Conservation (phyloP, 2,888 invertebrate genomes). For the Bugula neritina region DNA sequence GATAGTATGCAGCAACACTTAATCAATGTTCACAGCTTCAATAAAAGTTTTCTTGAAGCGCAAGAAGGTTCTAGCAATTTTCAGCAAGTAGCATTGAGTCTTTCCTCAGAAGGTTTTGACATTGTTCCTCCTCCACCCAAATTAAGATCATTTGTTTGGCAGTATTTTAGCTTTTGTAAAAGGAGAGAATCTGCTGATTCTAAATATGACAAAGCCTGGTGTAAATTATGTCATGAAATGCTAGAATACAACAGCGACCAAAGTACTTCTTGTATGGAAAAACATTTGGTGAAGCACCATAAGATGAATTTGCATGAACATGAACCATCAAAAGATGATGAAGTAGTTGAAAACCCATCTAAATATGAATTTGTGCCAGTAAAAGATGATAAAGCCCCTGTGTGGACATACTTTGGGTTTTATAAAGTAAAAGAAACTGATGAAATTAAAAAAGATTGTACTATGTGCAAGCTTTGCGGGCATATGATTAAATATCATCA, state of each 20-base stretch:
- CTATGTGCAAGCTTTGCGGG: slow-evolving; percentile 5
- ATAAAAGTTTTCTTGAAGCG: too few species aligned
- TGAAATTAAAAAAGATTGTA: background rate
- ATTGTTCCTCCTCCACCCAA: too few species aligned
- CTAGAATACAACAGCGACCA: background rate
- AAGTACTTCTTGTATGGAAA: background rate
- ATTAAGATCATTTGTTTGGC: slow-evolving; percentile 3
- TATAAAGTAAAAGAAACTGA: background rate
- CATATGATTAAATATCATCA: background rate
- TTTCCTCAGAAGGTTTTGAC: too few species aligned
- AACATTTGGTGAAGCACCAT: background rate
- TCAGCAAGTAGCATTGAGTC: too few species aligned
- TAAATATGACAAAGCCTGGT: background rate
- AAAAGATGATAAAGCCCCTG: background rate
- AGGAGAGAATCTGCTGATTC: background rate
- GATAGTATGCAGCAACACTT: background rate
- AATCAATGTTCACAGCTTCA: too few species aligned
- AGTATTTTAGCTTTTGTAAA: slow-evolving; percentile 13
- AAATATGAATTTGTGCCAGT: background rate
- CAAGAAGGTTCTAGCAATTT: too few species aligned
- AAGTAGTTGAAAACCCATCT: too few species aligned
- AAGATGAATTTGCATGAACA: background rate
- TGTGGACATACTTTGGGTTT: slow-evolving; percentile 6
- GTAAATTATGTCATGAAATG: background rate
- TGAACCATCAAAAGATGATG: too few species aligned